phyloP scores from a whole-genome alignment of 2,797 vertebrate genomes.

The Macropus fuliginosus region DNA sequence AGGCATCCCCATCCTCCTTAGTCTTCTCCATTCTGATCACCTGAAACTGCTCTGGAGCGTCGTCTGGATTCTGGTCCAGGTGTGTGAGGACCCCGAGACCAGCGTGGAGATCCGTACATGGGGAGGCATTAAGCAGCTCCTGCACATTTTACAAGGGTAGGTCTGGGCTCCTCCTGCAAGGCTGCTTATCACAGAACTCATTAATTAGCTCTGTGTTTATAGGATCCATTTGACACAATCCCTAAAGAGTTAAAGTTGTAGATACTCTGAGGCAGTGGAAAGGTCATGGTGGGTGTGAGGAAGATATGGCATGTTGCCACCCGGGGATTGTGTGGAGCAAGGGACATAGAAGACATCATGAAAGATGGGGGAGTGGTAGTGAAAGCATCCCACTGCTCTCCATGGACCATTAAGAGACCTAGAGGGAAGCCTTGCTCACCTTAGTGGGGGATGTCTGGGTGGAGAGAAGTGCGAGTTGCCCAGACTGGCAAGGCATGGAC shows the following conservation, averaged over 20 bases:
- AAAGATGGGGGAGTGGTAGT: neutral
- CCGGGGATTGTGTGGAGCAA: neutral
- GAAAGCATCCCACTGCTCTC: neutral
- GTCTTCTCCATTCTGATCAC: conserved; percentile 91
- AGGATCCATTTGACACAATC: neutral
- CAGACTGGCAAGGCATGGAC: too few species aligned
- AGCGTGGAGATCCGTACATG: conserved; percentile 91
- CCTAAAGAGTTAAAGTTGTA: neutral
- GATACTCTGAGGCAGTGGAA: neutral
- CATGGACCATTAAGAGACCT: neutral
- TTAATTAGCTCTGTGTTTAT: neutral
- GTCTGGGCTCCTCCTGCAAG: neutral
- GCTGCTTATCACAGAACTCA: neutral
- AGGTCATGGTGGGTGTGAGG: too few species aligned
- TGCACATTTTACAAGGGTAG: conserved; percentile 90
- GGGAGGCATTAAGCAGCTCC: conserved; percentile 93
- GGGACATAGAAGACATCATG: neutral
- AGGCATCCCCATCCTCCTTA: conserved; percentile 91
- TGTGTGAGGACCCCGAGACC: conserved; percentile 92
- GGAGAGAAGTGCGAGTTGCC: neutral
- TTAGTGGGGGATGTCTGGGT: too few species aligned
- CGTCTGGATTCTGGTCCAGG: conserved; percentile 93
- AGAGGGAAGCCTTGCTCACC: neutral
- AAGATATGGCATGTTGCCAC: too few species aligned
- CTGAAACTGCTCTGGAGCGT: conserved; percentile 92